These are phyloP conservation scores for Polia nebulosa DNA, from an alignment of 2,888 invertebrate species.

Conservation along the genomic window DNA sequence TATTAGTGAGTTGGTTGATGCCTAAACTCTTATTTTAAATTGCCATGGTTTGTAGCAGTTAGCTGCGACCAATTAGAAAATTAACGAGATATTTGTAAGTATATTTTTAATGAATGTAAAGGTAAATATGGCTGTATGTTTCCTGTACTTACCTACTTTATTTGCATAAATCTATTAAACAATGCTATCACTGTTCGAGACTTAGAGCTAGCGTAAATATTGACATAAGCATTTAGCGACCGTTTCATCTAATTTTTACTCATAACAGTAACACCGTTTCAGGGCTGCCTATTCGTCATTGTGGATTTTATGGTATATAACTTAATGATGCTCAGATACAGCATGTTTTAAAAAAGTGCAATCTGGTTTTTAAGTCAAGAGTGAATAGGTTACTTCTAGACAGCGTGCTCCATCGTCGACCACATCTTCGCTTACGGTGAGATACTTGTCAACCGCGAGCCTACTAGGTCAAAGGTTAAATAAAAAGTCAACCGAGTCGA, in stretches of 20 bases:
- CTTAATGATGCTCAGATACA: neutral
- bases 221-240: conserved; percentile 55
- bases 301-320: conserved; percentile 20
- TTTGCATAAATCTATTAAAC: conserved; percentile 46
- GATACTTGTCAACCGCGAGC: no score
- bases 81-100: neutral
- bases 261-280: conserved; percentile 13
- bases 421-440: no score
- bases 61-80: conserved; percentile 33
- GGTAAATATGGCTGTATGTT: neutral
- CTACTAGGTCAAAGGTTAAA: no score
- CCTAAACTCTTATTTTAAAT: conserved; percentile 20
- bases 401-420: no score
- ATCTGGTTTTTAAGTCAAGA: no score
- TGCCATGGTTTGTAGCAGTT: conserved; percentile 9
- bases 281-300: conserved; percentile 46
- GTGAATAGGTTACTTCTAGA: no score
- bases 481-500: no score
- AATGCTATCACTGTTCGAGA: conserved; percentile 58
- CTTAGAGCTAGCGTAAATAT: conserved; percentile 48
- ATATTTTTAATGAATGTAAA: conserved; percentile 9
- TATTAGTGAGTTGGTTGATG: neutral
- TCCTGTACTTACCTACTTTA: conserved; percentile 5
- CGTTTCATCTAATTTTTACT: conserved; percentile 54
- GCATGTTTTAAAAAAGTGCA: conserved; percentile 2